Conservation (phyloP, 2,113 vertebrate genomes). For the Aix galericulata region DNA sequence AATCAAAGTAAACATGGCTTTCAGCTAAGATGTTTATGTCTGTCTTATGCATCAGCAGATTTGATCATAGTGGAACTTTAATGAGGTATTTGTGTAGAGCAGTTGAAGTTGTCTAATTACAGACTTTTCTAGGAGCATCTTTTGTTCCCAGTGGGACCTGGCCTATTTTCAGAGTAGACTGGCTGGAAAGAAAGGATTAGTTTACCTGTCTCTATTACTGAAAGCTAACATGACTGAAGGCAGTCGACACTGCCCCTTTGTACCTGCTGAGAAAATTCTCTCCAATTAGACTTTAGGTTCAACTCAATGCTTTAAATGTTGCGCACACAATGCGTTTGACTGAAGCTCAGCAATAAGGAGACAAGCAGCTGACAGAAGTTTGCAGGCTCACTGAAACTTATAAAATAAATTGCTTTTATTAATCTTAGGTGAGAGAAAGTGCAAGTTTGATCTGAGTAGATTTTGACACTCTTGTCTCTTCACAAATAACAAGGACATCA, state of each 20-base stretch:
- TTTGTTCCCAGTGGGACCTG: constrained; percentile 31
- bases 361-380: background rate
- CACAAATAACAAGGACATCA: background rate
- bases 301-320: background rate
- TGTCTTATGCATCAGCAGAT: constrained; percentile 26
- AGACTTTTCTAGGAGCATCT: constrained; percentile 43
- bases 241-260: background rate
- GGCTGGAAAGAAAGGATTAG: constrained; percentile 26
- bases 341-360: background rate
- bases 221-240: constrained; percentile 25
- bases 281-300: background rate
- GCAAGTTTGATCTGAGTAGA: background rate
- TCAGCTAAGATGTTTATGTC: constrained; percentile 12
- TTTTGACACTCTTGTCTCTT: background rate
- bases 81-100: constrained; percentile 30
- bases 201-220: constrained; percentile 41
- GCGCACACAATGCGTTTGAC: background rate
- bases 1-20: background rate
- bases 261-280: constrained; percentile 13
- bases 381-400: background rate
- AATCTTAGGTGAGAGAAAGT: background rate
- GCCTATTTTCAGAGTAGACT: constrained; percentile 22
- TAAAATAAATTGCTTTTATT: background rate
- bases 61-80: constrained; percentile 30
- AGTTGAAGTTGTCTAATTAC: constrained; percentile 45